Evolutionary conservation across 2,113 vertebrate species (phyloP).

Genomic region (Archocentrus centrarchus): DNA sequence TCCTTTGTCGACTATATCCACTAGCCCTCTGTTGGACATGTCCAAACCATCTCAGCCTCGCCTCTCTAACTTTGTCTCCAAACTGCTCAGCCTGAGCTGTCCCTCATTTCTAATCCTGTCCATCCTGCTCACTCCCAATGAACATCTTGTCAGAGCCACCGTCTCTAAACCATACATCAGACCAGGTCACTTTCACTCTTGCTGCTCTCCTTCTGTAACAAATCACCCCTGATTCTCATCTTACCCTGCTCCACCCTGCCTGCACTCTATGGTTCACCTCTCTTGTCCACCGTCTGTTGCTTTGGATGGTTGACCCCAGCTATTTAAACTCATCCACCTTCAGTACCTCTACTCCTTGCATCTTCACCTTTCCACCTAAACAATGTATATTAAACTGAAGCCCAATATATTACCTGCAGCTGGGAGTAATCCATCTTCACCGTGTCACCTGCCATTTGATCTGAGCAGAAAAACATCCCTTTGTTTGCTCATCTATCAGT

Average conservation of each 20-base stretch:
- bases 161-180: neutral
- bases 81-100: accelerated
- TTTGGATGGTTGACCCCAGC: neutral
- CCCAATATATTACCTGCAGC: neutral
- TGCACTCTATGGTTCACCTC: neutral
- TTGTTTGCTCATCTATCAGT: neutral
- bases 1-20: neutral
- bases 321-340: neutral
- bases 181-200: neutral
- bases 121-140: neutral
- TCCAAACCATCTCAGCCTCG: neutral
- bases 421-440: conserved; percentile 15
- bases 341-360: neutral
- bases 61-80: neutral
- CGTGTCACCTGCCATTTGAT: conserved; percentile 1
- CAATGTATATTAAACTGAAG: neutral
- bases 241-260: neutral
- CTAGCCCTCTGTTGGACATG: neutral
- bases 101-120: neutral
- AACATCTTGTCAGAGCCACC: neutral
- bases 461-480: neutral
- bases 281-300: neutral
- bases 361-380: neutral
- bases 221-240: neutral
- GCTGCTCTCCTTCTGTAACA: neutral